Base-by-base conservation (phyloP, 2,888 invertebrate species). In the Sisyra nigra region DNA sequence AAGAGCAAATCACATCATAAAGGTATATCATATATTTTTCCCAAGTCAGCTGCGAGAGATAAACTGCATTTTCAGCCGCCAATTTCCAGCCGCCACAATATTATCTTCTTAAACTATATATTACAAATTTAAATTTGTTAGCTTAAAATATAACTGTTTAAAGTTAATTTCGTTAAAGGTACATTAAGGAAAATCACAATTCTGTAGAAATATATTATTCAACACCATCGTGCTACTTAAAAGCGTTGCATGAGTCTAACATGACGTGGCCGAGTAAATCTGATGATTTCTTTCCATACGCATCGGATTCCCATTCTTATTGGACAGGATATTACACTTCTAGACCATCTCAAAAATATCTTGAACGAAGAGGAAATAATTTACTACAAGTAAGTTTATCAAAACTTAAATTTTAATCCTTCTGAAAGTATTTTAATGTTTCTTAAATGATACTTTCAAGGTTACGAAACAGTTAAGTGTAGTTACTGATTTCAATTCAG, bases 141-240 rank as follows among this genome's bases (percentile, higher is more conserved):
- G n/a, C n/a, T n/a, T n/a, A n/a, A n/a, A n/a, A n/a, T n/a, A n/a
- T n/a, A n/a, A n/a, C n/a, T n/a, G n/a, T n/a, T 24, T 24, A 24
- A 5, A 18, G 3, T n/a, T 34, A 11, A 15, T 31, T 39, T 44
- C 36, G 47, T 50, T 50, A 7, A 44, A 75, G 75, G 51, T 76
- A 78, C 50, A 69, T 75, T 0, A 81, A 77, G 29, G 67, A 71
- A 46, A 67, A 61, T 2, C 65, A 71, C 15, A 74, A 73, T 0
- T 57, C 72, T 0, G 69, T 72, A 2, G 66, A 88, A 0, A 85
- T 87, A 4, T 71, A 85, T 47, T 87, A 87, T 55, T 87, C 87
- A 0, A 86, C 85, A 0, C 87, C 87, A 0, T 75, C 79, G 0
- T 87, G 87, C 52, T 87, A 87, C 53, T 51, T 85, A 43, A 79